These are phyloP conservation scores for Hydrotaea cyrtoneurina DNA, from an alignment of 2,888 invertebrate species.

Conservation along the genomic window DNA sequence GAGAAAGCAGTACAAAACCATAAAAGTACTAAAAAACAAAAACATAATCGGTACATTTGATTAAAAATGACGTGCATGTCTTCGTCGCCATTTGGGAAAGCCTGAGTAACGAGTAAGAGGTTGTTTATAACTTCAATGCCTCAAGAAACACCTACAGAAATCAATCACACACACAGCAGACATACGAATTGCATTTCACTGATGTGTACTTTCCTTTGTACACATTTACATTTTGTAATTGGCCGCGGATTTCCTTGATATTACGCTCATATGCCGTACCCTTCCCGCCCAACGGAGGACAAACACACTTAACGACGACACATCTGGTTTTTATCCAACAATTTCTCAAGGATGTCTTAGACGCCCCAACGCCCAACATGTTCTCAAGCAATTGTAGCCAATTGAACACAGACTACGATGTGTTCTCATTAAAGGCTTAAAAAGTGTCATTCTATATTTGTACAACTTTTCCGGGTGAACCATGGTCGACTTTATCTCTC, in stretches of 20 bases:
- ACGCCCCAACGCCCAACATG: no score
- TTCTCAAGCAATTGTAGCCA: not conserved
- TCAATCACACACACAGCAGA: no score
- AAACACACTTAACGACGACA: not conserved
- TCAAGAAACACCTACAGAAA: no score
- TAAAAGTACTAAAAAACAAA: no score
- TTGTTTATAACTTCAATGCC: no score
- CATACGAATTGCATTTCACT: no score
- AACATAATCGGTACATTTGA: no score
- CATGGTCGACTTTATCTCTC: not conserved
- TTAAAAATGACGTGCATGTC: no score
- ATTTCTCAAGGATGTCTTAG: not conserved
- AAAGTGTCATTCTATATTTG: slow-evolving; percentile 22
- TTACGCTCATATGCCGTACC: not conserved
- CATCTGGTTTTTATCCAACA: not conserved
- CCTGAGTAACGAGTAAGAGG: no score
- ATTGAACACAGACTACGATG: not conserved
- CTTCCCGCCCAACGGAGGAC: no score
- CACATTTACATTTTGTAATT: not conserved
- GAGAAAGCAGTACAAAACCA: no score
- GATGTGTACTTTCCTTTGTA: not conserved
- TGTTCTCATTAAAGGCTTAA: slow-evolving; percentile 39
- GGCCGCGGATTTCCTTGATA: not conserved
- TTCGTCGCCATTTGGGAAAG: no score
- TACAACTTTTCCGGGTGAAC: slow-evolving; percentile 2